Conservation (phyloP, 2,888 invertebrate genomes). For the Hirtodrosophila histrioides region DNA sequence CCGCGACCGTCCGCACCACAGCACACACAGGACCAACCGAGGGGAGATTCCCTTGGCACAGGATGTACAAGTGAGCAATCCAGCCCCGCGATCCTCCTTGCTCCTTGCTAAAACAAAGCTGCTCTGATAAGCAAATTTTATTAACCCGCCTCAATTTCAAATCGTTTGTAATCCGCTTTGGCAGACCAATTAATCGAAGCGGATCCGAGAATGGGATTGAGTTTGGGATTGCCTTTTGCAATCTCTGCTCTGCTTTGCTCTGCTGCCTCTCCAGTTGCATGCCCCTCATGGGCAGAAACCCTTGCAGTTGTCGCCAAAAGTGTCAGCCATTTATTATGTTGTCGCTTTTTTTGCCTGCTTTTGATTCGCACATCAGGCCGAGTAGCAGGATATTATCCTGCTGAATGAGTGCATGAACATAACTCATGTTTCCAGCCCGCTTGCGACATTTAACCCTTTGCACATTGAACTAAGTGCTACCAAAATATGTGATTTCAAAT, state of each 20-base stretch:
- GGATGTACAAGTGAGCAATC: constrained; percentile 71
- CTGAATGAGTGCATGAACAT: constrained; percentile 43
- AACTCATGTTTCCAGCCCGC: constrained; percentile 40
- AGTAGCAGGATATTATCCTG: constrained; percentile 54
- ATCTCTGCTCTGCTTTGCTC: not conserved
- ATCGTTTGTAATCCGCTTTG: constrained; percentile 66
- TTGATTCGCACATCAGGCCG: constrained; percentile 38
- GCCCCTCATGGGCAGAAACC: constrained; percentile 2
- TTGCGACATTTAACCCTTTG: constrained; percentile 20
- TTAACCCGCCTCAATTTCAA: constrained; percentile 36
- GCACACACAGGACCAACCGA: constrained; percentile 5
- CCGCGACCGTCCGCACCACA: not conserved
- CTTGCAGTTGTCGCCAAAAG: constrained; percentile 47
- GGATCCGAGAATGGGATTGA: constrained; percentile 16
- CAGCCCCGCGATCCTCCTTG: not conserved
- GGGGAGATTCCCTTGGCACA: constrained; percentile 33
- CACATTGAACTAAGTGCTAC: constrained; percentile 21
- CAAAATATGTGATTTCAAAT: too few relatives aligned
- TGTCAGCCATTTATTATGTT: constrained; percentile 56
- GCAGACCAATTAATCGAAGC: constrained; percentile 65
- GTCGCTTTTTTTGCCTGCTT: constrained; percentile 10
- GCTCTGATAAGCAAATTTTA: constrained; percentile 44
- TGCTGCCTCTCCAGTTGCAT: constrained; percentile 8
- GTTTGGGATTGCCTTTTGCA: constrained; percentile 6
- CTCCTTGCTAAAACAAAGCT: not conserved